Evolutionary conservation across 2,113 vertebrate species (phyloP).

Genomic region (Ursus arctos): DNA sequence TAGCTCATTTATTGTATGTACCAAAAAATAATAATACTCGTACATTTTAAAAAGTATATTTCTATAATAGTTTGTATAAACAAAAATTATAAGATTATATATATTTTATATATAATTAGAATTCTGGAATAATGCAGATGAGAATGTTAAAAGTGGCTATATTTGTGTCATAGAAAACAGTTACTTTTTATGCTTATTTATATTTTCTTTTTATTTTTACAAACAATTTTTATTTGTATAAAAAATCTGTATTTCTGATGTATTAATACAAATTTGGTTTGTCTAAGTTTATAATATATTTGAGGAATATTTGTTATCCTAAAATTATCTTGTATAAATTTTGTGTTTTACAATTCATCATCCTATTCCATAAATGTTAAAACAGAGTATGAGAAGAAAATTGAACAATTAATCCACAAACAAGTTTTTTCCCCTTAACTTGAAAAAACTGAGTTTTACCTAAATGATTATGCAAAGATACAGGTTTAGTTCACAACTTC

Average conservation of each 20-base stretch:
- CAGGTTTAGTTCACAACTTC: not conserved
- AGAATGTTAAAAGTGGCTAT: not conserved
- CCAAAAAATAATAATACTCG: not conserved
- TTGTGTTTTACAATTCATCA: not conserved
- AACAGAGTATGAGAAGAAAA: not conserved
- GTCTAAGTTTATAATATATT: not conserved
- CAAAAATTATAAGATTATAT: not conserved
- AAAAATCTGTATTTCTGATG: not conserved
- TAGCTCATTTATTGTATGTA: not conserved
- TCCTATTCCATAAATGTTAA: not conserved
- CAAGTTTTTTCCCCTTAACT: not conserved
- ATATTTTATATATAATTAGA: not conserved
- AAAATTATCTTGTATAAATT: not conserved
- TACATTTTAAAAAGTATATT: not conserved
- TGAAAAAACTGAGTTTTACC: not conserved
- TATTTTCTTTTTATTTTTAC: not conserved
- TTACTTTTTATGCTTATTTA: not conserved
- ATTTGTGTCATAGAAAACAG: not conserved
- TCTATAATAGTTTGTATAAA: not conserved
- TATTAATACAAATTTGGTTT: not conserved
- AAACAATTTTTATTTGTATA: not conserved
- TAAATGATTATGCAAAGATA: constrained; percentile 29
- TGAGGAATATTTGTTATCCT: not conserved
- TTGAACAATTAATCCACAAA: not conserved
- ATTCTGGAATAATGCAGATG: not conserved